Percentiles rank a stretch among this genome's conserved stretches.
phyloP scores from a whole-genome alignment of 2,113 vertebrate species.

The Python bivittatus region DNA sequence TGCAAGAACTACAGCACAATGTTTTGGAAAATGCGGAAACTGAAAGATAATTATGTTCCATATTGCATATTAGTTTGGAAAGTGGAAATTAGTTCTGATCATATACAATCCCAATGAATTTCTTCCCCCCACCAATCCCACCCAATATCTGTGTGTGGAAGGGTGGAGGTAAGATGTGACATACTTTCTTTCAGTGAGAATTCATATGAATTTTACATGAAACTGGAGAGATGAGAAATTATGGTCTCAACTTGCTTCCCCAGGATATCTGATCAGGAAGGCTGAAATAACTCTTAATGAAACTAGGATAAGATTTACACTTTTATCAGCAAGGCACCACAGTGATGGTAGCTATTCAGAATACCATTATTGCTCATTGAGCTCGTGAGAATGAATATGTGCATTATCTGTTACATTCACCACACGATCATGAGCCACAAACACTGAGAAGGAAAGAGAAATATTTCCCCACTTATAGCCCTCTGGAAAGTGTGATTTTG shows the following conservation, averaged over 20 bases:
- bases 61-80: neutral
- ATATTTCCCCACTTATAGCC: neutral
- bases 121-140: neutral
- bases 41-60: neutral
- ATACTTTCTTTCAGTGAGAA: neutral
- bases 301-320: neutral
- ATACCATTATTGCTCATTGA: neutral
- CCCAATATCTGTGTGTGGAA: neutral
- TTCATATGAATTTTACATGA: neutral
- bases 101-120: neutral
- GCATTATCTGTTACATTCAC: neutral
- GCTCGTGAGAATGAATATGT: neutral
- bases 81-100: neutral
- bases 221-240: neutral
- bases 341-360: neutral
- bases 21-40: too few species aligned
- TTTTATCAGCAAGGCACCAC: neutral
- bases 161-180: neutral
- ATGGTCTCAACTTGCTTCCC: neutral
- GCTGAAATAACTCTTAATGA: neutral
- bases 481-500: neutral
- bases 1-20: too few species aligned
- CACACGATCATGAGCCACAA: neutral
- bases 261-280: neutral
- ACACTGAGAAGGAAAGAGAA: neutral